Conservation (phyloP, 2,113 vertebrate species). For the Parus major region DNA sequence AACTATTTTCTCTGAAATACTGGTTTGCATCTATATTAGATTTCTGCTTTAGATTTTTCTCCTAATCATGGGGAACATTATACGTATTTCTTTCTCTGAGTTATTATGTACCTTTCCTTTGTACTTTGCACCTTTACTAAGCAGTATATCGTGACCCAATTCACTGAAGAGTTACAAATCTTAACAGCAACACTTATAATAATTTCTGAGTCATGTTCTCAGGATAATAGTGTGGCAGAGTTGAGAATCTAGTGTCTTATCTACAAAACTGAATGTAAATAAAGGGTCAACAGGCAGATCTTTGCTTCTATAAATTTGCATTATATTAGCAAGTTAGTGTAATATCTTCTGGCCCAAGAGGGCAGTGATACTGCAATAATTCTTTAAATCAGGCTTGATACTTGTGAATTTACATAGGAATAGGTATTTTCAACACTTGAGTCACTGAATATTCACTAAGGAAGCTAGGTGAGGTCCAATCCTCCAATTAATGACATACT, state of each 20-base stretch:
- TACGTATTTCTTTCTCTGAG: background rate
- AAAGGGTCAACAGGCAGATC: background rate
- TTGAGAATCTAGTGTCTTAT: background rate
- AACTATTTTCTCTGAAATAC: background rate
- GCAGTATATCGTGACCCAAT: background rate
- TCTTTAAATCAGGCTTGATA: background rate
- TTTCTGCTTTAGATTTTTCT: constrained; percentile 13
- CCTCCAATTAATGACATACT: background rate
- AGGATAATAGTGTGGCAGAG: background rate
- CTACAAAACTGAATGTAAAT: background rate
- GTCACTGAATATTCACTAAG: background rate
- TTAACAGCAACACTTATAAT: background rate
- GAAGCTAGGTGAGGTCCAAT: background rate
- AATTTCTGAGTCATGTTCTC: constrained; percentile 5
- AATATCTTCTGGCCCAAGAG: background rate
- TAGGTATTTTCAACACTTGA: background rate
- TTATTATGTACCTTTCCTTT: background rate
- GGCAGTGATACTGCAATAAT: background rate
- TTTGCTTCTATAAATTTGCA: background rate
- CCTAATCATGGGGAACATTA: background rate
- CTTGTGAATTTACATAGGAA: background rate
- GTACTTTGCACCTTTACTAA: background rate
- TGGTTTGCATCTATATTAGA: constrained; percentile 11
- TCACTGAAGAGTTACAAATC: background rate
- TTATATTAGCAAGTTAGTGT: background rate